These are phyloP conservation scores for Danionella cerebrum DNA, from an alignment of 2,113 vertebrate species.

Conservation along the genomic window DNA sequence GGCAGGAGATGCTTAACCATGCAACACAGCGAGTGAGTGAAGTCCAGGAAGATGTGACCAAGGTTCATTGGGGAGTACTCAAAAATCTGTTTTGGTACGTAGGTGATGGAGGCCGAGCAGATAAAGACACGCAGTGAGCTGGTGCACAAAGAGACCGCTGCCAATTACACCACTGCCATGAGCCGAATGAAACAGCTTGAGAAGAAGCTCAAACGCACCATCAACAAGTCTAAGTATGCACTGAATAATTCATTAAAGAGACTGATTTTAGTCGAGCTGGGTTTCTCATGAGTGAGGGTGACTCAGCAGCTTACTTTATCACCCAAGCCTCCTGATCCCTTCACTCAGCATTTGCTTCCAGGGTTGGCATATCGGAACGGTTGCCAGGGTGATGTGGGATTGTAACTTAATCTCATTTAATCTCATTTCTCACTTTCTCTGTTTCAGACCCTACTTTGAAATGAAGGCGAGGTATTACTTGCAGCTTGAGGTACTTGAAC, in stretches of 20 bases:
- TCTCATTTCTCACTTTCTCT: background rate
- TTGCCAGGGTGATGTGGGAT: constrained; percentile 52
- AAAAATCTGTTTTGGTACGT: constrained; percentile 15
- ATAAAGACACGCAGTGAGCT: constrained; percentile 86
- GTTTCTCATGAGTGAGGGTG: background rate
- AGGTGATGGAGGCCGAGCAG: constrained; percentile 97
- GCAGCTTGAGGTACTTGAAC: constrained; percentile 80
- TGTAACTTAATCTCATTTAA: constrained; percentile 39
- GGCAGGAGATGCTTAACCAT: constrained; percentile 98
- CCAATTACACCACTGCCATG: constrained; percentile 84
- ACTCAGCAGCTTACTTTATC: background rate
- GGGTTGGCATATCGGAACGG: constrained; percentile 12
- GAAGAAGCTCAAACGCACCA: constrained; percentile 93
- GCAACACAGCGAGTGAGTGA: constrained; percentile 83
- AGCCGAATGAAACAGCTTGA: constrained; percentile 91
- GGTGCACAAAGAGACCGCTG: constrained; percentile 88
- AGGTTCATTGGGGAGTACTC: background rate
- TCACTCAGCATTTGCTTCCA: background rate
- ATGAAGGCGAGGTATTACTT: constrained; percentile 93
- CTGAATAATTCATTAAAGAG: background rate
- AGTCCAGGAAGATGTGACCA: background rate
- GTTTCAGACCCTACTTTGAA: constrained; percentile 89
- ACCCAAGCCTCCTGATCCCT: background rate
- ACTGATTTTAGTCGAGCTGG: background rate
- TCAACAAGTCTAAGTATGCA: constrained; percentile 93